These are phyloP conservation scores for Nesoenas mayeri DNA, from an alignment of 2,113 vertebrate species.

Conservation along the genomic window DNA sequence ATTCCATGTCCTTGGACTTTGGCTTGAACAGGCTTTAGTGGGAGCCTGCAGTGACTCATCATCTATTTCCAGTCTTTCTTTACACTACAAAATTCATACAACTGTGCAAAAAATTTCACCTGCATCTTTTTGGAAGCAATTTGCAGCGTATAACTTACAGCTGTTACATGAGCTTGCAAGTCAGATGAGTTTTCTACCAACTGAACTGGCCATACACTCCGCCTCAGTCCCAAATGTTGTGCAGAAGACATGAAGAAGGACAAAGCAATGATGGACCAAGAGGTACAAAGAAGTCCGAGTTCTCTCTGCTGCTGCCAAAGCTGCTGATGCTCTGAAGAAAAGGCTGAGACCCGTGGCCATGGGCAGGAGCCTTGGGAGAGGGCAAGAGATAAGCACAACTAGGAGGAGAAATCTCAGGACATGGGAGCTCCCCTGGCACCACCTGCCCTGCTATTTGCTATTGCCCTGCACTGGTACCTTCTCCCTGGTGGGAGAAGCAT, in stretches of 20 bases:
- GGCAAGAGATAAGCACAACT: neutral
- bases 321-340: neutral
- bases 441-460: neutral
- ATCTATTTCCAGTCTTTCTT: neutral
- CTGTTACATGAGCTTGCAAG: neutral
- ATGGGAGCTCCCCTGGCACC: neutral
- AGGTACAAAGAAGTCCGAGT: neutral
- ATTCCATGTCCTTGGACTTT: neutral
- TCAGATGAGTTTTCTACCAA: neutral
- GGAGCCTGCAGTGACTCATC: neutral
- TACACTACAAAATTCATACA: neutral
- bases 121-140: neutral
- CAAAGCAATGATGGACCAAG: neutral
- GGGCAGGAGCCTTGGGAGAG: neutral
- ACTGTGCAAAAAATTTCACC: neutral
- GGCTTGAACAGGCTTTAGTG: neutral
- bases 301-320: neutral
- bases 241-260: neutral
- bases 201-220: neutral
- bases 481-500: neutral
- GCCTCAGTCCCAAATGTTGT: neutral
- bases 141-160: neutral
- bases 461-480: neutral
- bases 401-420: neutral
- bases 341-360: neutral